Evolutionary conservation across 2,888 invertebrate species (phyloP), one percentile per base, ranked within the genome.

Genomic region (Exephanes ischioxanthus): DNA sequence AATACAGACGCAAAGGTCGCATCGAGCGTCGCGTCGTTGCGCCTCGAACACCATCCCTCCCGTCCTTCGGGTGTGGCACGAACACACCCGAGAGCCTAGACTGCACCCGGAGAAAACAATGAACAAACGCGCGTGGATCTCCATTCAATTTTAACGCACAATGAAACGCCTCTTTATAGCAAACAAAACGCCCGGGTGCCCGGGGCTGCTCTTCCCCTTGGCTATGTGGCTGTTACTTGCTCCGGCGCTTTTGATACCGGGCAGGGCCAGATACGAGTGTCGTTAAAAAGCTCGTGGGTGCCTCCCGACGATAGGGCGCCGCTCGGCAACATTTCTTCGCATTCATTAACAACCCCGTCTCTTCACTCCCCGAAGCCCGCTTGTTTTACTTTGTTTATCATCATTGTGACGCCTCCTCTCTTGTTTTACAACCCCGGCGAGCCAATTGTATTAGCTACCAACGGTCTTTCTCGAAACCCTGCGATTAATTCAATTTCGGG

Each of bases 121-220:
- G 83, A 77, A 80, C 77, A 70, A 79, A 85, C 73, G 77, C 80
- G 80, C 70, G 70, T 80, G 80, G 78, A 83, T 86, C 77, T 80
- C 68, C 80, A 83, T 83, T 86, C 80, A 80, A 83, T 86, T 83
- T 86, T 75, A 78, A 83, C 70, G 84, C 66, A 86, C 86, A 86
- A 86, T 83, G 66, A 70, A 77, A 85, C 76, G 73, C 61, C 80
- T 83, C 80, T 83, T 83, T 80, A 83, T 83, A 26, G 80, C 77
- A 77, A 80, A 85, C 76, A 83, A 83, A 85, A 85, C 73, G 72
- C 45, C 72, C 73, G 73, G 68, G 73, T 67, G 72, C 73, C 61
- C 53, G 61, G 45, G 51, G 63, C 70, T 75, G 37, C 68, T 77
- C 37, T n/a, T 41, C 48, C 75, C 48, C 67, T 77, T 53, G 71